Conservation (phyloP, 35 echinoderm and acorn worm species). For the Antedon bifida region DNA sequence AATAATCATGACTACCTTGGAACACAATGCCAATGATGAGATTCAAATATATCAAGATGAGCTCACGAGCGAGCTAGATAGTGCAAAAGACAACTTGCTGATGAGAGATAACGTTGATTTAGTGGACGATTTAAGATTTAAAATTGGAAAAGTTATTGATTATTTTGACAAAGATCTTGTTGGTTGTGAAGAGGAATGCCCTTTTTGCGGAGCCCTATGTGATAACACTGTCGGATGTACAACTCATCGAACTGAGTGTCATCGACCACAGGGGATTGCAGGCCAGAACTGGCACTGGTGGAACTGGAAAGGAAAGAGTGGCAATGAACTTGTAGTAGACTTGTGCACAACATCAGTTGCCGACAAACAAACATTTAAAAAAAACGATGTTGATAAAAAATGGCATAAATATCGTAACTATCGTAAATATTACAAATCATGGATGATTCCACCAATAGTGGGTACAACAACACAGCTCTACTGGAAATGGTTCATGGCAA, state of each 20-base stretch:
- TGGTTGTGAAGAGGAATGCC: conserved; percentile 13
- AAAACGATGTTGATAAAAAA: too few species aligned
- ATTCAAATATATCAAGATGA: background rate
- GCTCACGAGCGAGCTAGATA: background rate
- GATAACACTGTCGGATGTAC: conserved; percentile 2
- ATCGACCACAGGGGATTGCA: conserved; percentile 4
- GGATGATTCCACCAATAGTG: too few species aligned
- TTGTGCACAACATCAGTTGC: too few species aligned
- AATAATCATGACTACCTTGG: too few species aligned
- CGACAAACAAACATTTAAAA: too few species aligned
- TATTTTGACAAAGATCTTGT: background rate
- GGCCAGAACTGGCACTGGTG: background rate
- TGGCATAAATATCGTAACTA: too few species aligned
- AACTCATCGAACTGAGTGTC: background rate
- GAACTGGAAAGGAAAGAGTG: too few species aligned
- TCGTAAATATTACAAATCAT: too few species aligned
- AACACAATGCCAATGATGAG: background rate
- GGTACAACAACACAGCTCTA: too few species aligned
- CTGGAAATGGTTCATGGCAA: too few species aligned
- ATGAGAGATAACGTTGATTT: background rate
- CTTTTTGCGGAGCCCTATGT: conserved; percentile 28
- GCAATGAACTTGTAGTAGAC: too few species aligned
- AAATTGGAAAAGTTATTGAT: background rate
- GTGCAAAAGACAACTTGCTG: background rate
- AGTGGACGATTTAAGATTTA: background rate